These are phyloP conservation scores for Pseudochaenichthys georgianus DNA, from an alignment of 2,797 vertebrate species.

Conservation along the genomic window DNA sequence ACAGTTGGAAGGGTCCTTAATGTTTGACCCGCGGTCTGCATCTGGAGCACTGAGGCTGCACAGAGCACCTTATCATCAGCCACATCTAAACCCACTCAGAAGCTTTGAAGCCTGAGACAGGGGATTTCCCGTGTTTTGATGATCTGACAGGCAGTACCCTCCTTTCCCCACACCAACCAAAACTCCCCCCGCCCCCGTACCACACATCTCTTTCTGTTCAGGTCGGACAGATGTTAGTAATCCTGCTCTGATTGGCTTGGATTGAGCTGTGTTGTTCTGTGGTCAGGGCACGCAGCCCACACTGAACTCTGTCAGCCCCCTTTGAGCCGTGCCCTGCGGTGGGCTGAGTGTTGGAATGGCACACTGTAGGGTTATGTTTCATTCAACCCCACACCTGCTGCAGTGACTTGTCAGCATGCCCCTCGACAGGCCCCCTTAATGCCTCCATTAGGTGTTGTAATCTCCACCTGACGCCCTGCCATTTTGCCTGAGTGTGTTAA, in stretches of 20 bases:
- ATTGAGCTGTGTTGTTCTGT: conserved; percentile 66
- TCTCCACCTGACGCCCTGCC: conserved; percentile 72
- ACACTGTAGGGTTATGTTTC: conserved; percentile 77
- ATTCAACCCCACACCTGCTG: conserved; percentile 84
- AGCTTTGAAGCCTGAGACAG: conserved; percentile 77
- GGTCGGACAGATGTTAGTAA: conserved; percentile 74
- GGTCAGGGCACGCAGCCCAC: conserved; percentile 60
- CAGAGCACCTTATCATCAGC: conserved; percentile 46
- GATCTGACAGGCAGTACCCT: conserved; percentile 64
- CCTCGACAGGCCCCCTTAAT: conserved; percentile 73
- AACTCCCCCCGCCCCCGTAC: conserved; percentile 27
- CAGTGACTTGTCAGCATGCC: conserved; percentile 71
- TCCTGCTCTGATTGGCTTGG: conserved; percentile 69
- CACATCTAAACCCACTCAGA: conserved; percentile 68
- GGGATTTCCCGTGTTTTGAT: conserved; percentile 77
- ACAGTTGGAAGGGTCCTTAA: conserved; percentile 39
- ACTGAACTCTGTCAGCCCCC: conserved; percentile 55
- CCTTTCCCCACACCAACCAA: conserved; percentile 39
- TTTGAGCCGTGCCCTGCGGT: conserved; percentile 69
- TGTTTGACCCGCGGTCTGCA: conserved; percentile 44
- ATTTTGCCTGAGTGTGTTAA: conserved; percentile 78
- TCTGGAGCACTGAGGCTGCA: conserved; percentile 42
- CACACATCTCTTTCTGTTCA: conserved; percentile 40
- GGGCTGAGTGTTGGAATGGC: conserved; percentile 55
- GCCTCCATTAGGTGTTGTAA: conserved; percentile 82